Base-by-base conservation (phyloP, 1,140 invertebrate species). In the Antheraea pernyi region DNA sequence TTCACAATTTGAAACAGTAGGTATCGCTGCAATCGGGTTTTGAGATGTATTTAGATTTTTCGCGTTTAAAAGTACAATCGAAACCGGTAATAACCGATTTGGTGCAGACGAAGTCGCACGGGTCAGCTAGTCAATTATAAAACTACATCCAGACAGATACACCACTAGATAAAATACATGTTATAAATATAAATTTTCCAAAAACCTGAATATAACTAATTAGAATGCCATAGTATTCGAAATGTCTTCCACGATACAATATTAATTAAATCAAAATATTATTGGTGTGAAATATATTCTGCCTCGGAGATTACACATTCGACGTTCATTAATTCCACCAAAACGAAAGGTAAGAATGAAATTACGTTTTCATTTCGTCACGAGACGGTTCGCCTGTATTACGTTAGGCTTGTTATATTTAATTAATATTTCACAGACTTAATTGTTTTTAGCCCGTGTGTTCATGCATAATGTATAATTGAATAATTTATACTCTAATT, bases 311-410 rank as follows among this genome's bases (percentile, higher is more conserved):
- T 53, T 53, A 53, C 46, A 53, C 46, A 53, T 53, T 53, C 46
- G 46, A 53, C 46, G 46, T 53, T 53, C 16, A 53, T 53, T 53
- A 53, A 53, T 53, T 53, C 46, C 46, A 53, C 13, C 11, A 53
- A 53, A 53, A 53, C 46, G 46, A 53, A 53, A 53, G 46, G 46
- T 53, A 53, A 53, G 46, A 53, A 53, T 53, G 46, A n/a, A 53
- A 53, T 53, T 53, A 53, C 46, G 46, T 53, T 53, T 53, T 53
- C 46, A 53, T 53, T 53, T 53, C 46, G 46, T 53, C 46, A 53
- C 46, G 46, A 53, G 46, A 16, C 46, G 46, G 16, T 53, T 53
- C 46, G 11, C 13, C 46, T 16, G 46, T 53, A 53, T 53, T 53
- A 53, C 46, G 46, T 53, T 53, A 53, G 11, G 46, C 46, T 53